Percentiles rank a stretch among this genome's conserved stretches.
These are phyloP conservation scores for Lithobates sylvaticus DNA, from an alignment of 2,797 vertebrate genomes.

Conservation along the genomic window DNA sequence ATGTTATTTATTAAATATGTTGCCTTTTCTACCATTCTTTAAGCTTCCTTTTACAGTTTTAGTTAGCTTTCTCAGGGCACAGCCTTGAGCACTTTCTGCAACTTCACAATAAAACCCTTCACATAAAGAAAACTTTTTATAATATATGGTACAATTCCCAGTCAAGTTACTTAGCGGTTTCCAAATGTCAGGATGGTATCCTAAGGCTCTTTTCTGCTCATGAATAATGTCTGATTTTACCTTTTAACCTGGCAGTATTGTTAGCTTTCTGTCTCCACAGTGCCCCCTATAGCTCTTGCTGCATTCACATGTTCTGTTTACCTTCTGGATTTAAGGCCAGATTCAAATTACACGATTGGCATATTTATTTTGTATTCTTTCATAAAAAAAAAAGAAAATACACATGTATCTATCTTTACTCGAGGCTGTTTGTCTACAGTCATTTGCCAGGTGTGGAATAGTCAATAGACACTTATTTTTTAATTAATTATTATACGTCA, in stretches of 20 bases:
- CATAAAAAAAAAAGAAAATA: background rate
- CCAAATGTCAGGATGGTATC: constrained; percentile 60
- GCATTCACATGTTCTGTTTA: background rate
- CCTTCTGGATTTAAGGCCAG: background rate
- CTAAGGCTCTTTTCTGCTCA: constrained; percentile 59
- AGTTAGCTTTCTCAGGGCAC: constrained; percentile 54
- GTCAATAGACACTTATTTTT: background rate
- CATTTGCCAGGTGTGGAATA: background rate
- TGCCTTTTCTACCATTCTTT: constrained; percentile 56
- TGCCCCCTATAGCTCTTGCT: constrained; percentile 35
- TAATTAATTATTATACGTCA: too few relatives aligned
- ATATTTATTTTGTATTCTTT: background rate
- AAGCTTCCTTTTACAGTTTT: constrained; percentile 56
- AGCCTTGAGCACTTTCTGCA: constrained; percentile 59
- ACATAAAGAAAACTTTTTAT: constrained; percentile 60
- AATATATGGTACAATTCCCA: constrained; percentile 58
- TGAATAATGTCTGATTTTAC: constrained; percentile 57
- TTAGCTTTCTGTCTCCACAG: constrained; percentile 32
- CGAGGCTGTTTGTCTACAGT: background rate
- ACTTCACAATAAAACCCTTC: constrained; percentile 59
- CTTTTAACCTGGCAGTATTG: constrained; percentile 48
- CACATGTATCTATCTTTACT: background rate
- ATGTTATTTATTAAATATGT: constrained; percentile 57
- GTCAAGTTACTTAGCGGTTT: constrained; percentile 54
- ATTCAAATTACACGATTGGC: background rate